Evolutionary conservation across 1,140 invertebrate genomes (phyloP), one percentile per base, ranked within the genome.

Genomic region (Delia radicum): DNA sequence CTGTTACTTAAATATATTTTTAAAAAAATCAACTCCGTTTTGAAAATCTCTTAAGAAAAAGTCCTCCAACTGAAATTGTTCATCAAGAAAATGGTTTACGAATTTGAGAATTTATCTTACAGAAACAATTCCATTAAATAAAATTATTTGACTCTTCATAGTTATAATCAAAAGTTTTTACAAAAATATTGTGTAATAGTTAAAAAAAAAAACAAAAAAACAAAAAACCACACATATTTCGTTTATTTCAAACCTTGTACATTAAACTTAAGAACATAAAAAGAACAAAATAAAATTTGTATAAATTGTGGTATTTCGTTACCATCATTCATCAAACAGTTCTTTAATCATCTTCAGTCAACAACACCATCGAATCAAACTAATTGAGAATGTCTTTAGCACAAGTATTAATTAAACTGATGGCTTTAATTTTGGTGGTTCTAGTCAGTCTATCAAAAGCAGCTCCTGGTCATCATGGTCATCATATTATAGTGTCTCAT

Each of bases 381-480:
- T 29, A 18, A 69, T 8, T 2, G n/a, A 69, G 8, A 24, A 69
- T 69, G 65, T 33, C 65, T 33, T 69, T 33, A 4, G n/a, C n/a
- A n/a, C n/a, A n/a, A n/a, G 5, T n/a, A 21, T 37, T 18, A 1
- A 12, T 33, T 10, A 69, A 69, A 10, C 21, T 69, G 10, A 33
- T 69, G n/a, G 4, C n/a, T 24, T 21, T 69, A 33, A 18, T 37
- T 26, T 37, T 69, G 15, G 2, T 69, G 1, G 65, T n/a, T 10
- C 7, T 33, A n/a, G 0, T 69, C 8, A 31, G n/a, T 10, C 0
- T 69, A 12, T 12, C 65, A 21, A 4, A 46, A 8, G 61, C 75
- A 13, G 69, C 48, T 26, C 75, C 75, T 3, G 75, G 75, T 15
- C 31, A 73, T 7, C 31, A n/a, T n/a, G n/a, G n/a, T n/a, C n/a